Percentiles rank a stretch among this genome's conserved stretches.
Conservation (phyloP, 1,140 invertebrate genomes). For the Pseudomyrmex dendroicus region DNA sequence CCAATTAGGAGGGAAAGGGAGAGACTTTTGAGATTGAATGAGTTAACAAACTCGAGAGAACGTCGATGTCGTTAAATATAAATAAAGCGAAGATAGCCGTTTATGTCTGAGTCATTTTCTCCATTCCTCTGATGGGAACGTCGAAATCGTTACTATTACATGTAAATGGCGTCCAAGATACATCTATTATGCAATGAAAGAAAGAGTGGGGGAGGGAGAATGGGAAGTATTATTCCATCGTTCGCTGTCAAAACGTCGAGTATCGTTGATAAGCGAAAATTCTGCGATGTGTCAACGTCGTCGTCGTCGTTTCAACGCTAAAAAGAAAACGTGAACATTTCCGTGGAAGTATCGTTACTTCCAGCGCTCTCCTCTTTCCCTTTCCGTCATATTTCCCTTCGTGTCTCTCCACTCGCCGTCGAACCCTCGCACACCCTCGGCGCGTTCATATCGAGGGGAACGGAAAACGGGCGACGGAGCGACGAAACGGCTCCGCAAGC, state of each 20-base stretch:
- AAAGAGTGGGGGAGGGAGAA: too few species aligned
- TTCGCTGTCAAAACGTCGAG: too few species aligned
- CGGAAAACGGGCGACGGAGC: conserved; percentile 13
- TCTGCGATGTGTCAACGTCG: not conserved
- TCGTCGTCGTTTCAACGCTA: not conserved
- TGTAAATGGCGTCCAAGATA: not conserved
- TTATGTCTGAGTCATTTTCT: not conserved
- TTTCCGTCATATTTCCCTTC: not conserved
- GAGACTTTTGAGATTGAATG: not conserved
- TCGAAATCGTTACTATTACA: not conserved
- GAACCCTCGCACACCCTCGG: conserved; percentile 44
- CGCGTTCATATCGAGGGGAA: not conserved
- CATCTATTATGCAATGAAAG: conserved; percentile 23
- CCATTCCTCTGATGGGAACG: not conserved
- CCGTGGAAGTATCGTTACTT: not conserved
- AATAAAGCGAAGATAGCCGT: not conserved
- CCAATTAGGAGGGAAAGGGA: not conserved
- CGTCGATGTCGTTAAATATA: not conserved
- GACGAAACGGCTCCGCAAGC: not conserved
- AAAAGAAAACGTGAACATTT: not conserved
- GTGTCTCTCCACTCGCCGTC: not conserved
- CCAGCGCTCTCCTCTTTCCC: not conserved
- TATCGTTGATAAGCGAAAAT: conserved; percentile 3
- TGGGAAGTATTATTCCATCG: too few species aligned
- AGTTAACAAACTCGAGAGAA: conserved; percentile 19